phyloP scores from a whole-genome alignment of 2,797 vertebrate species.

The Psittacula echo region DNA sequence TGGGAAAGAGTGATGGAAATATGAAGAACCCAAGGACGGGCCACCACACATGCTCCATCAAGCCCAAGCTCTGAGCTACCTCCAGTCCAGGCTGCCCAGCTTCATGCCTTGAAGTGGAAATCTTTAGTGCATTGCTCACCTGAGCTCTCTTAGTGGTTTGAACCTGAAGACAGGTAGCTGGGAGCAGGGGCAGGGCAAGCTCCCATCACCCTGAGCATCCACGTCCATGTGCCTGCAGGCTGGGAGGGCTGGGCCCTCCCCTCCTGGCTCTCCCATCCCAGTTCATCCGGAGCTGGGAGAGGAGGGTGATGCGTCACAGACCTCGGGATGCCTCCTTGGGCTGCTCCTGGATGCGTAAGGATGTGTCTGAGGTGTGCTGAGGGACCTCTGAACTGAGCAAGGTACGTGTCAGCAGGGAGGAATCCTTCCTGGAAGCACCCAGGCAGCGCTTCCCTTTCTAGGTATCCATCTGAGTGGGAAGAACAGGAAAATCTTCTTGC shows the following conservation, averaged over 20 bases:
- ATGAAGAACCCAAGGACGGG: background rate
- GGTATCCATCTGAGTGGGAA: background rate
- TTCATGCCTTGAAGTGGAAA: background rate
- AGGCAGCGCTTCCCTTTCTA: accelerated
- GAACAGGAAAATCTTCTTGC: background rate
- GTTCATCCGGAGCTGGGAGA: accelerated
- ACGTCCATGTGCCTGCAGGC: accelerated
- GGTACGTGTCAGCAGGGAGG: background rate
- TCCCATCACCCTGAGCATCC: background rate
- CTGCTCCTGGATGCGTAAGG: background rate
- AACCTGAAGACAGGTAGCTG: background rate
- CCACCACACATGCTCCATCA: accelerated
- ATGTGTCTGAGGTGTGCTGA: background rate
- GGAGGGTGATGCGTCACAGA: accelerated
- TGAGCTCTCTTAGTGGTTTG: background rate
- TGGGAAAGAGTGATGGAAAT: background rate
- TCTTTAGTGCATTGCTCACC: background rate
- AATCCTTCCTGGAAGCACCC: background rate
- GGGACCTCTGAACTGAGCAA: background rate
- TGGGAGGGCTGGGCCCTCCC: background rate
- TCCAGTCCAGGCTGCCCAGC: background rate
- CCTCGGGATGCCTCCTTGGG: background rate
- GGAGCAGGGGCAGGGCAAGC: background rate
- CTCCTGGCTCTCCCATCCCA: background rate
- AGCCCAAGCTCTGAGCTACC: background rate